These are phyloP conservation scores for Luperina testacea DNA, from an alignment of 2,888 invertebrate species.

Conservation along the genomic window DNA sequence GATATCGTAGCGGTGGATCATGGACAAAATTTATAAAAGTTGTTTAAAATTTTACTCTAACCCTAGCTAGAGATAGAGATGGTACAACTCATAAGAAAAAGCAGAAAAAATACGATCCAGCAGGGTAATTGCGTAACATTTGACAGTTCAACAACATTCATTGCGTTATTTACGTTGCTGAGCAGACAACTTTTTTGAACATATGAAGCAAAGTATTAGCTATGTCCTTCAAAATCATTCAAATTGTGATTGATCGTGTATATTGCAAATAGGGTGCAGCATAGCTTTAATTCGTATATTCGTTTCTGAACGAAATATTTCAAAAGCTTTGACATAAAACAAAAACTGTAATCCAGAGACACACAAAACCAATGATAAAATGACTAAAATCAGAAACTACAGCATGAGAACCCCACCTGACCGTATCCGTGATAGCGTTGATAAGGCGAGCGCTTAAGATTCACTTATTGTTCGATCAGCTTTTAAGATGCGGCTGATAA, in stretches of 20 bases:
- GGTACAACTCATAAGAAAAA: not conserved
- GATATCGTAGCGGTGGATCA: not conserved
- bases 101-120: too few relatives aligned
- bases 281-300: not conserved
- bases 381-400: slow-evolving; percentile 18
- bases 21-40: not conserved
- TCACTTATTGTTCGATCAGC: slow-evolving; percentile 88
- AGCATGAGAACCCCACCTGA: slow-evolving; percentile 58
- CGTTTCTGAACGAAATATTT: not conserved
- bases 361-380: not conserved
- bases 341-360: not conserved
- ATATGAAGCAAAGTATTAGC: not conserved
- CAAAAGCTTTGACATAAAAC: not conserved
- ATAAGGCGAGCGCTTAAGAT: slow-evolving; percentile 87
- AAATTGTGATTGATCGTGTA: not conserved
- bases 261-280: not conserved
- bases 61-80: not conserved
- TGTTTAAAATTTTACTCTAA: not conserved
- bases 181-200: not conserved
- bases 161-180: not conserved
- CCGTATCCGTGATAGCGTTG: slow-evolving; percentile 76
- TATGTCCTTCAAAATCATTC: not conserved
- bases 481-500: slow-evolving; percentile 87
- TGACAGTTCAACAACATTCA: not conserved
- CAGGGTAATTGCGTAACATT: not conserved